Base-by-base conservation (phyloP, 2,888 invertebrate species). In the Ophion obscuratus region DNA sequence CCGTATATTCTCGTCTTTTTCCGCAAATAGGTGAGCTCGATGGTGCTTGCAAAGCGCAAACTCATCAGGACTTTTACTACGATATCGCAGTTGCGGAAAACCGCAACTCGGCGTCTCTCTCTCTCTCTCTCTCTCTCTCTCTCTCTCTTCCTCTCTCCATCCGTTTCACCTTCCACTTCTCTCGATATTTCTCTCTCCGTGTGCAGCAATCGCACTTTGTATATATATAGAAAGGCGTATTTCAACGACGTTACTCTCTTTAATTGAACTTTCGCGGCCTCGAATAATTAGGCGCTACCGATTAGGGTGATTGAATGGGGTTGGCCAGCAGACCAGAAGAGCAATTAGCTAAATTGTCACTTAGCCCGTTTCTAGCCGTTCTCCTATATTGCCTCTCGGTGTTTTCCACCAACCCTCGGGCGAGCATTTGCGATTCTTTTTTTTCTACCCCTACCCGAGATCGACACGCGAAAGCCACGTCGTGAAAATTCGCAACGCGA, bases 291-390 rank as follows among this genome's bases (percentile, higher is more conserved):
- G 91, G 89, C 91, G 87, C 89, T 85, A 88, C 89, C 90, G 92
- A 92, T 92, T 91, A 92, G 90, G 89, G 91, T 91, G 92, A 92
- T 91, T 91, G 81, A 91, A 92, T 88, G 89, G 86, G 88, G 85
- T 87, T 81, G 86, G 88, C 84, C 84, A 88, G 87, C 89, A 86
- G 87, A 87, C 87, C 74, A 66, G 88, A 88, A 88, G 89, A 84
- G 91, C 91, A 92, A 92, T 92, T 92, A 92, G 90, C 91, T 88
- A 90, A 92, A 92, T 88, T 88, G 88, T 92, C 92, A 92, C 91
- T 92, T 91, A 91, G 90, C 80, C 17, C 89, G 88, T 84, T 85
- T 73, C 76, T 57, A 5, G 27, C 79, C 14, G 47, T 61, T 27
- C 36, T 71, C 40, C 14, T 47, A 57, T 68, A 68, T 76, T 67